Evolutionary conservation across 2,888 invertebrate species (phyloP).

Genomic region (Pyralis farinalis): DNA sequence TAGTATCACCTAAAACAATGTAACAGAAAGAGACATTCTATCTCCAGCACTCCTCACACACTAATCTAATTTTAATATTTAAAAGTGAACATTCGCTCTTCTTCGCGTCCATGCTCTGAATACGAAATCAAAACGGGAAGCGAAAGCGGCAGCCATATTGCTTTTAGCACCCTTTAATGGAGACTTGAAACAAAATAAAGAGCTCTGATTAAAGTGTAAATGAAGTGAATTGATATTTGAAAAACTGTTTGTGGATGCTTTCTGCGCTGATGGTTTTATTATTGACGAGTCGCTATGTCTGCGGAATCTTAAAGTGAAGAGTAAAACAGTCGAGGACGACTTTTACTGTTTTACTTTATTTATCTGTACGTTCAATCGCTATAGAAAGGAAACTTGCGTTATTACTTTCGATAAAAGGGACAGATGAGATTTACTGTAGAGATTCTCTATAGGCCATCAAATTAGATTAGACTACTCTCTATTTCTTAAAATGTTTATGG

Average conservation of each 20-base stretch:
- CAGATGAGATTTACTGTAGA: no score
- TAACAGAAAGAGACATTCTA: slow-evolving; percentile 2
- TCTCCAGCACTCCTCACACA: slow-evolving; percentile 52
- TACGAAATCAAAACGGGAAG: slow-evolving; percentile 60
- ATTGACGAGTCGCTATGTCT: slow-evolving; percentile 26
- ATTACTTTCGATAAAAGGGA: no score
- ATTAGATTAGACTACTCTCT: no score
- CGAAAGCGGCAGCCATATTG: slow-evolving; percentile 64
- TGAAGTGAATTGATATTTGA: slow-evolving; percentile 64
- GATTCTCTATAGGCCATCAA: no score
- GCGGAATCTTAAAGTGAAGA: background rate
- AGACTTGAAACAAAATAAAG: slow-evolving; percentile 55
- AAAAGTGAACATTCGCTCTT: slow-evolving; percentile 60
- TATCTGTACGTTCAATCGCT: no score
- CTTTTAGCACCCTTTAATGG: slow-evolving; percentile 74
- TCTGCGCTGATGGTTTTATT: slow-evolving; percentile 34
- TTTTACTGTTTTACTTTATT: no score
- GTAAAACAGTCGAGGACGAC: no score
- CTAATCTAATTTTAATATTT: slow-evolving; percentile 74
- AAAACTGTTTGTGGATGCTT: slow-evolving; percentile 45
- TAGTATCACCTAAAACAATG: no score
- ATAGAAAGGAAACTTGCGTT: no score
- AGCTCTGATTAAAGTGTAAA: slow-evolving; percentile 64
- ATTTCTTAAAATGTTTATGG: no score
- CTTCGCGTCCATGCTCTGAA: slow-evolving; percentile 61